Percentiles rank a stretch among this genome's conserved stretches.
Conservation (phyloP, 1,140 invertebrate genomes). For the Asbolus verrucosus region DNA sequence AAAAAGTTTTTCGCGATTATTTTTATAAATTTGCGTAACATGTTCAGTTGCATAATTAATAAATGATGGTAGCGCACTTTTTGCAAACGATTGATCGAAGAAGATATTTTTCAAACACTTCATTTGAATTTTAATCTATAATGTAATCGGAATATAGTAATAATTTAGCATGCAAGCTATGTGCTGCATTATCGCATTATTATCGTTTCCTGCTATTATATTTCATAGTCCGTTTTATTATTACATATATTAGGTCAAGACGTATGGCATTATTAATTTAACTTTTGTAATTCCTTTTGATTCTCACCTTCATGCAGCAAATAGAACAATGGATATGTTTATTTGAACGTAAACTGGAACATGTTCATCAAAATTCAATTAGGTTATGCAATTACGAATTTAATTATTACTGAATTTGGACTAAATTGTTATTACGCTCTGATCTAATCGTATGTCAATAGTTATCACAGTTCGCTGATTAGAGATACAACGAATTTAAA, state of each 20-base stretch:
- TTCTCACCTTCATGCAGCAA: slow-evolving; percentile 30
- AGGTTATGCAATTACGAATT: slow-evolving; percentile 39
- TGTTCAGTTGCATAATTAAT: background rate
- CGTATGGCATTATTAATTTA: slow-evolving; percentile 19
- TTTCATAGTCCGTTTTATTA: slow-evolving; percentile 33
- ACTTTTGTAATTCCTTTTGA: slow-evolving; percentile 13
- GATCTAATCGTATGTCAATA: slow-evolving; percentile 7
- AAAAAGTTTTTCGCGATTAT: slow-evolving; percentile 6
- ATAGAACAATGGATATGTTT: slow-evolving; percentile 36
- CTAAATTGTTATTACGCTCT: slow-evolving; percentile 16
- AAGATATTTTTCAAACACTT: background rate
- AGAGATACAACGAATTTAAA: background rate
- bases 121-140: no score
- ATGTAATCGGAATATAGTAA: slow-evolving; percentile 16
- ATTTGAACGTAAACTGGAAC: slow-evolving; percentile 33
- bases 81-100: slow-evolving; percentile 4
- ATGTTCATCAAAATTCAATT: slow-evolving; percentile 39
- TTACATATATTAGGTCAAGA: slow-evolving; percentile 36
- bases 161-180: slow-evolving; percentile 14
- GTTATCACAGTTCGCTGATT: slow-evolving; percentile 8
- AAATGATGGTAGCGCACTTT: no score
- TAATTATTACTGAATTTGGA: slow-evolving; percentile 34
- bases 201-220: slow-evolving; percentile 35
- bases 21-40: slow-evolving; percentile 24
- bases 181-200: slow-evolving; percentile 30